Base-by-base conservation (phyloP, 2,797 vertebrate species). In the Sorex maritimensis region DNA sequence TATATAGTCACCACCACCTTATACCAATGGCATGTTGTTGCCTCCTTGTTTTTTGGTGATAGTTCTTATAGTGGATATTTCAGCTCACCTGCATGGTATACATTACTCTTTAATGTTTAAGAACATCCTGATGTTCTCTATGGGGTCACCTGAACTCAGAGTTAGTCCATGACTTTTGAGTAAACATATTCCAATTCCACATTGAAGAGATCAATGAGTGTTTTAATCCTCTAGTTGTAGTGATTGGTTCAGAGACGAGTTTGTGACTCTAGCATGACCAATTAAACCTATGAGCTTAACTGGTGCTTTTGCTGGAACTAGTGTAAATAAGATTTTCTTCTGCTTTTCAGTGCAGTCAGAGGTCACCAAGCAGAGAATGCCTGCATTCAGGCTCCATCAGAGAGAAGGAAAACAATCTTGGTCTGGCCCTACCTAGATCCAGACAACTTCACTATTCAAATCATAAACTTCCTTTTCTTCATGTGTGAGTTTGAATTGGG, bases 391-490 rank as follows among this genome's bases (percentile, higher is more conserved):
- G 81, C 12, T 23, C 11, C 9, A 46, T 82, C n/a, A 23, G 0
- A 55, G 71, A 72, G 80, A 92, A 88, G 24, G 75, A 68, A 95
- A 79, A 74, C 28, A 30, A 19, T 71, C 30, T 67, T 67, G 49
- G 49, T 23, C 13, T n/a, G 74, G 72, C 26, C 49, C 81, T 74
- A 44, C 4, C 88, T 84, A 30, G 65, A 88, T 74, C 12, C n/a
- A 87, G 49, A 19, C 30, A 24, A 90, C 34, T 72, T 30, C 23
- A 86, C 26, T 75, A 79, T 4, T 85, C 0, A 9, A 88, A 75
- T 15, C 15, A 46, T 34, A 52, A 30, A 52, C 80, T 34, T 63
- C 34, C 15, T n/a, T 61, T 75, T 75, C 71, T 10, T 26, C 67
- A 65, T 38, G 85, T 61, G 61, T 77, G 34, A 72, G 23, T 75